These are phyloP conservation scores for Psilopogon haemacephalus DNA, from an alignment of 2,113 vertebrate species.

Conservation along the genomic window DNA sequence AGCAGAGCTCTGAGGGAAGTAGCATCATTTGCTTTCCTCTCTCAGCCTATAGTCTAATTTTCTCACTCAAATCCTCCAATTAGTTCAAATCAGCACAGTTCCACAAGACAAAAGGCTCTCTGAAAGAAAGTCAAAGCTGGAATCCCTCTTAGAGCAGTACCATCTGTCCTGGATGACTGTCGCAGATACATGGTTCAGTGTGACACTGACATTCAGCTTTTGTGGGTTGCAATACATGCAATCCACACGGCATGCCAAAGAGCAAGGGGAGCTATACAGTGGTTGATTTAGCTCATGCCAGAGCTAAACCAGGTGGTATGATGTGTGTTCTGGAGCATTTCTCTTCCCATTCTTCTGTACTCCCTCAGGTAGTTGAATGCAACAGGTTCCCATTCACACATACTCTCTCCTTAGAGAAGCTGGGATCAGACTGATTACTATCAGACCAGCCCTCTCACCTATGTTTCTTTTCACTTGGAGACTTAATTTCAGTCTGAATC, in stretches of 20 bases:
- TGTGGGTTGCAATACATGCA: background rate
- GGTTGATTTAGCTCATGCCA: background rate
- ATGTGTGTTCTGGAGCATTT: background rate
- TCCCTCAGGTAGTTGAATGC: background rate
- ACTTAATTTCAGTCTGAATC: no score
- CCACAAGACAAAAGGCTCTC: background rate
- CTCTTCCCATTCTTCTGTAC: background rate
- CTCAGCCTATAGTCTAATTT: no score
- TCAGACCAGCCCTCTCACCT: background rate
- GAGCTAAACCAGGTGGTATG: background rate
- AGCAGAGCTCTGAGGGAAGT: no score
- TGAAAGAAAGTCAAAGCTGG: background rate
- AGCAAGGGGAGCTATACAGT: background rate
- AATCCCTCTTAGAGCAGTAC: background rate
- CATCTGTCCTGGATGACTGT: background rate
- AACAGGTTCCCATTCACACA: background rate
- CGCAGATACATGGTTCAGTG: background rate
- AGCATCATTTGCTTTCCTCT: no score
- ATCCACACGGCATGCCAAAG: background rate
- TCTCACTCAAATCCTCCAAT: no score
- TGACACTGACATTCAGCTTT: background rate
- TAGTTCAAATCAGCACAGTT: no score
- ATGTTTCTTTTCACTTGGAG: background rate
- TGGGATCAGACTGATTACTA: background rate
- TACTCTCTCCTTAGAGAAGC: rapidly evolving